A percentile compares a stretch with the other conserved stretches of the same genome.
phyloP scores from a whole-genome alignment of 2,888 invertebrate species.

The Drymonia ruficornis region DNA sequence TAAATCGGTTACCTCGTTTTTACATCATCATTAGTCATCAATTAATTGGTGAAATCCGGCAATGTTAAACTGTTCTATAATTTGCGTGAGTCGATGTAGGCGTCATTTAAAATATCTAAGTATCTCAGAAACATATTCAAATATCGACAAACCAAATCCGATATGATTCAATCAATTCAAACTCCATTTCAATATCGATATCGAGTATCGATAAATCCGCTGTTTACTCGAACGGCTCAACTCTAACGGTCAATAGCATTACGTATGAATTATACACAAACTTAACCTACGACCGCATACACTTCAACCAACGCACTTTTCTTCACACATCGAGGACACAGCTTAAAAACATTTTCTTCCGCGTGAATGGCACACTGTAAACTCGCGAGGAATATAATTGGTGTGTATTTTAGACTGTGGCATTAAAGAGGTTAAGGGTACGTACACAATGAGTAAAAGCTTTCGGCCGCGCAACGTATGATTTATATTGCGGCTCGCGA shows the following conservation, averaged over 20 bases:
- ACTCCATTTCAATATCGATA: background rate
- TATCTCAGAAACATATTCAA: background rate
- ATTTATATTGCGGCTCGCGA: slow-evolving; percentile 80
- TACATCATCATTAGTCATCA: slow-evolving; percentile 12
- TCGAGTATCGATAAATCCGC: background rate
- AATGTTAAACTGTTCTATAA: background rate
- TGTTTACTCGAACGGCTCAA: background rate
- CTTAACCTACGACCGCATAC: slow-evolving; percentile 28
- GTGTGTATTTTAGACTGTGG: slow-evolving; percentile 34
- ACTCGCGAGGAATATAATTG: slow-evolving; percentile 11
- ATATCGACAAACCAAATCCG: background rate
- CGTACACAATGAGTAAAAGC: slow-evolving; percentile 52
- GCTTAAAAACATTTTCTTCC: slow-evolving; percentile 23
- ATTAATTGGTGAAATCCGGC: slow-evolving; percentile 13
- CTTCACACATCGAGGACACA: slow-evolving; percentile 17
- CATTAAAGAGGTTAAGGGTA: slow-evolving; percentile 53
- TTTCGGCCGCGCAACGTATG: slow-evolving; percentile 57
- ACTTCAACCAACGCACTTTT: slow-evolving; percentile 19
- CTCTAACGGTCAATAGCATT: slow-evolving; percentile 24
- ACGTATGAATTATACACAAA: slow-evolving; percentile 33
- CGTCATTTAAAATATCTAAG: background rate
- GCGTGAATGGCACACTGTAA: slow-evolving; percentile 20
- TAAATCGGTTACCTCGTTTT: slow-evolving; percentile 12
- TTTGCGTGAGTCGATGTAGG: background rate
- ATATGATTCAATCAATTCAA: no score